These are phyloP conservation scores for Potamarius usumacintae DNA, from an alignment of 2,113 vertebrate species.

Conservation along the genomic window DNA sequence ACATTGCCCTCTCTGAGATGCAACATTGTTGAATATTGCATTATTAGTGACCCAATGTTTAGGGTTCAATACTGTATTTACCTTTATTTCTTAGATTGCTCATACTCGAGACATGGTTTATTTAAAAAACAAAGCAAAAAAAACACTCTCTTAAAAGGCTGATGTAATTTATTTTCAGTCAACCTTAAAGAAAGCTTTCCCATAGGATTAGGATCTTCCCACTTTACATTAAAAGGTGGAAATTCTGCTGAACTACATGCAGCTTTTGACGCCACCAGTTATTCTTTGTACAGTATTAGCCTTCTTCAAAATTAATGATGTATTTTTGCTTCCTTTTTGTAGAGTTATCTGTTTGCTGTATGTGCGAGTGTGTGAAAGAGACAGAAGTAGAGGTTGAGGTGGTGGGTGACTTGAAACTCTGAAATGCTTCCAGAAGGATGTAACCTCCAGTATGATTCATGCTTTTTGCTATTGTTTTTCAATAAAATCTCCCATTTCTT, in stretches of 20 bases:
- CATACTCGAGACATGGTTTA: no score
- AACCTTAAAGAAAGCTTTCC: not conserved
- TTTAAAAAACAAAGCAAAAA: no score
- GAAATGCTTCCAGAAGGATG: not conserved
- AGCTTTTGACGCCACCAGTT: not conserved
- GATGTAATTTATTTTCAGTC: no score
- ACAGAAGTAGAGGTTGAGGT: not conserved
- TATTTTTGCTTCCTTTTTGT: not conserved
- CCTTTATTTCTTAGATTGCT: no score
- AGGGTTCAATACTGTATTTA: no score
- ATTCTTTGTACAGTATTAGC: not conserved
- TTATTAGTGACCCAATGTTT: not conserved
- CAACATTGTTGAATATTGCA: not conserved
- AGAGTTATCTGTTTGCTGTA: conserved; percentile 7
- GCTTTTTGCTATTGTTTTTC: no score
- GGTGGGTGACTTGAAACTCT: not conserved
- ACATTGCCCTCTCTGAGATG: not conserved
- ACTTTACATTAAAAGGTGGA: not conserved
- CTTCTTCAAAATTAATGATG: not conserved
- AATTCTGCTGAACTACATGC: not conserved
- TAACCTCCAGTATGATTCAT: not conserved
- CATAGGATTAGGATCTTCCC: not conserved
- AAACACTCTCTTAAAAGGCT: no score
- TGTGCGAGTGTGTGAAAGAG: not conserved
- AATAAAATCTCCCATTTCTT: no score